Conservation (phyloP, 2,797 vertebrate genomes). For the Ptychobarbus kaznakovi region DNA sequence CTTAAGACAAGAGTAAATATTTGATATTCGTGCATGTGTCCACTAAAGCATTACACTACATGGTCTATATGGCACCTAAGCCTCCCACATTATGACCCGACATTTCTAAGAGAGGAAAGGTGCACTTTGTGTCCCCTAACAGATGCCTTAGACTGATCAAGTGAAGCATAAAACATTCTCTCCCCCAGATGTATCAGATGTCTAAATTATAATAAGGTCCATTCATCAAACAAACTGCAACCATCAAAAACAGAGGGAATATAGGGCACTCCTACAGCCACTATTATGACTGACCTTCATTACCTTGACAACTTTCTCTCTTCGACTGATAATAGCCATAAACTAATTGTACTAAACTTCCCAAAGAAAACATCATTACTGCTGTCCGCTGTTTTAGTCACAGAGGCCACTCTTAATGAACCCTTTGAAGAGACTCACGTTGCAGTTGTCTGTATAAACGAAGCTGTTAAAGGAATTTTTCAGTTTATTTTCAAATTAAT, state of each 20-base stretch:
- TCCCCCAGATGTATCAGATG: slow-evolving; percentile 57
- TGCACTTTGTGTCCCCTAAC: slow-evolving; percentile 50
- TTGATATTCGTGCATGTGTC: slow-evolving; percentile 40
- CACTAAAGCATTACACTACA: slow-evolving; percentile 62
- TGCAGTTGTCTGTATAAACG: background rate
- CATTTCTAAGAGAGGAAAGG: slow-evolving; percentile 51
- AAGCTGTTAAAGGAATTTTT: background rate
- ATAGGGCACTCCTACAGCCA: slow-evolving; percentile 23
- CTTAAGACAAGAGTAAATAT: slow-evolving; percentile 19
- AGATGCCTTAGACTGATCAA: slow-evolving; percentile 56
- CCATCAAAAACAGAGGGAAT: slow-evolving; percentile 45
- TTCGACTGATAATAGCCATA: slow-evolving; percentile 32
- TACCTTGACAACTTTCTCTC: slow-evolving; percentile 40
- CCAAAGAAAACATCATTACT: slow-evolving; percentile 27
- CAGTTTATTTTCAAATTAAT: background rate
- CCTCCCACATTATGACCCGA: slow-evolving; percentile 52
- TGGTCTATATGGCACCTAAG: slow-evolving; percentile 33
- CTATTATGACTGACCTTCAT: slow-evolving; percentile 58
- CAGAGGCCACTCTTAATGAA: slow-evolving; percentile 12
- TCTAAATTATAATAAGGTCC: slow-evolving; percentile 63
- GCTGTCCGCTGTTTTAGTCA: background rate
- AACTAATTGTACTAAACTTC: slow-evolving; percentile 50
- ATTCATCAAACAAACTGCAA: slow-evolving; percentile 60
- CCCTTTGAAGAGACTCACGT: background rate
- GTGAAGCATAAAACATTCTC: slow-evolving; percentile 50